Conservation (phyloP, 2,113 vertebrate species). For the Nerophis lumbriciformis region DNA sequence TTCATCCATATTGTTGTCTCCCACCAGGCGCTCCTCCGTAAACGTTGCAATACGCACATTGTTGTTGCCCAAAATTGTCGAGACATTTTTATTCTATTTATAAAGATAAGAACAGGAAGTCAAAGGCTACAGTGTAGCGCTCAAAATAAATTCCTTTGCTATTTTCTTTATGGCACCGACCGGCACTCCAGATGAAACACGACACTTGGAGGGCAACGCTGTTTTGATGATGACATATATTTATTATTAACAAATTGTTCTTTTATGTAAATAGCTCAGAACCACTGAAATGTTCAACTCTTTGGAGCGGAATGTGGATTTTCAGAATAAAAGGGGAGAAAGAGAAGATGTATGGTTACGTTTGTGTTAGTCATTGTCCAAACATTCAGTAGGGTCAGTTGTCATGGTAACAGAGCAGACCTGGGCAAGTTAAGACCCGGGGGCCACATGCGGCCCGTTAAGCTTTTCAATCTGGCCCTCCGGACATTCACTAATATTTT, state of each 20-base stretch:
- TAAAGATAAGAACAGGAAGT: slow-evolving; percentile 6
- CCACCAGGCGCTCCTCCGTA: not conserved
- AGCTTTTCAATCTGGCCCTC: no score
- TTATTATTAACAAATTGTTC: slow-evolving; percentile 39
- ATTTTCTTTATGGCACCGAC: slow-evolving; percentile 6
- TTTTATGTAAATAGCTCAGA: slow-evolving; percentile 7
- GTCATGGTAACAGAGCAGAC: no score
- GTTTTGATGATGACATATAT: slow-evolving; percentile 26
- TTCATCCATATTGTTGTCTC: slow-evolving; percentile 13
- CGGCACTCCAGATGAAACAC: not conserved
- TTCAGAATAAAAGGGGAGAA: slow-evolving; percentile 10
- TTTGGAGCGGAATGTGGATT: slow-evolving; percentile 14
- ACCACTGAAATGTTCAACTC: slow-evolving; percentile 6
- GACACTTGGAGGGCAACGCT: slow-evolving; percentile 10
- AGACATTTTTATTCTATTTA: slow-evolving; percentile 22
- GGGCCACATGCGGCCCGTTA: no score
- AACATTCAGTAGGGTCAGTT: not conserved
- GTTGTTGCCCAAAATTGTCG: slow-evolving; percentile 7
- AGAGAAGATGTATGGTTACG: not conserved
- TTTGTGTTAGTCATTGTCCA: not conserved
- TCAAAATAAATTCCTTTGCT: slow-evolving; percentile 5
- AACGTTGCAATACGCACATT: not conserved
- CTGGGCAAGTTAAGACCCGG: no score
- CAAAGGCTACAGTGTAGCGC: not conserved
- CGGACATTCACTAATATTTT: no score